phyloP scores from a whole-genome alignment of 1,140 invertebrate genomes.

The Diorhabda carinulata region DNA sequence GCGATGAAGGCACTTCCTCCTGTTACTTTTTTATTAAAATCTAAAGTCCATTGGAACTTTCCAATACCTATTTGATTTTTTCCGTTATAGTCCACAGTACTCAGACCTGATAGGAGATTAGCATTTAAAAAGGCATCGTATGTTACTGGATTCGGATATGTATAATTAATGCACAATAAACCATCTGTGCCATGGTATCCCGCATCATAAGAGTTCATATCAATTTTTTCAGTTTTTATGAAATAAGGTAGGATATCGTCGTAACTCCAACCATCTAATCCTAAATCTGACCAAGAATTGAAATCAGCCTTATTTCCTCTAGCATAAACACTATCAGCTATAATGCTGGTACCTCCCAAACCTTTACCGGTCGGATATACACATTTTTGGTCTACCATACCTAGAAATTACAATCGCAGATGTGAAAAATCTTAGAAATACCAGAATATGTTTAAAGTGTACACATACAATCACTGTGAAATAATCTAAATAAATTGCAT shows the following conservation, averaged over 20 bases:
- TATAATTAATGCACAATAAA: constrained; percentile 10
- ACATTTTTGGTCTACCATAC: constrained; percentile 31
- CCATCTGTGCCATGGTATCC: constrained; percentile 5
- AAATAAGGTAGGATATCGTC: constrained; percentile 58
- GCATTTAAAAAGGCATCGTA: constrained; percentile 55
- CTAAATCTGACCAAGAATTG: constrained; percentile 60
- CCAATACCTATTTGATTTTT: constrained; percentile 40
- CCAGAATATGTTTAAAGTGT: too few species aligned
- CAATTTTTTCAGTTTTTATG: constrained; percentile 45
- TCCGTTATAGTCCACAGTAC: constrained; percentile 54
- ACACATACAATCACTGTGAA: too few species aligned
- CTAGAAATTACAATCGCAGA: constrained; percentile 2
- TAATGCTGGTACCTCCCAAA: constrained; percentile 56
- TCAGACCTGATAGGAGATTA: constrained; percentile 53
- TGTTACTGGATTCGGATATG: constrained; percentile 28
- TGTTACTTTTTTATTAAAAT: constrained; percentile 49
- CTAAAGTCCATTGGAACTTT: constrained; percentile 20
- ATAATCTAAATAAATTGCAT: too few species aligned
- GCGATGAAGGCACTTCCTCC: constrained; percentile 52
- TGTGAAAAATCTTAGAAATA: too few species aligned
- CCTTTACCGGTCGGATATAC: constrained; percentile 45
- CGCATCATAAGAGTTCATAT: constrained; percentile 3
- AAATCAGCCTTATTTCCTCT: constrained; percentile 61
- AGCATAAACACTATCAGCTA: constrained; percentile 64
- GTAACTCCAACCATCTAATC: constrained; percentile 62